Conservation (phyloP, 35 echinoderm and acorn worm genomes). For the Nesometra sesokonis region DNA sequence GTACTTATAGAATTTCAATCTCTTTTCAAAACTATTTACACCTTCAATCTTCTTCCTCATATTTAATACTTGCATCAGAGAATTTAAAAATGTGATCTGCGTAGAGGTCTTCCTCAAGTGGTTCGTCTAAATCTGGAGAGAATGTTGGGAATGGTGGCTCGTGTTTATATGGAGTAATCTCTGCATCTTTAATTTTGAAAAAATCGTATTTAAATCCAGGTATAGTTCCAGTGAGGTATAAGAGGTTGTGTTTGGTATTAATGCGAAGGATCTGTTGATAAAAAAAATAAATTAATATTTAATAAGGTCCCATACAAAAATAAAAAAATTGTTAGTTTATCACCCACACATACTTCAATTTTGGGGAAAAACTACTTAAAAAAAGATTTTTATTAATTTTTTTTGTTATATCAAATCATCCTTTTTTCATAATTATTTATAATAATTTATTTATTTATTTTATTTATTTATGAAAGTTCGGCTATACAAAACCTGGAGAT, state of each 20-base stretch:
- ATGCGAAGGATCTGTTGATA: conserved; percentile 67
- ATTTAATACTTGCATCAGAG: conserved; percentile 41
- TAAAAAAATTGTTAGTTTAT: too few relatives aligned
- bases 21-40: not conserved
- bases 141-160: conserved; percentile 74
- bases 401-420: too few relatives aligned
- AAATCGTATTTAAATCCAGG: conserved; percentile 44
- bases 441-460: too few relatives aligned
- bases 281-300: not conserved
- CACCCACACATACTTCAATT: too few relatives aligned
- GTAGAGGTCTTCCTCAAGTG: conserved; percentile 51
- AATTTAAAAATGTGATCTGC: conserved; percentile 33
- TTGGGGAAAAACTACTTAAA: too few relatives aligned
- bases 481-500: too few relatives aligned
- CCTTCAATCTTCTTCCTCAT: conserved; percentile 15
- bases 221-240: conserved; percentile 55
- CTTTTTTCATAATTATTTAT: too few relatives aligned
- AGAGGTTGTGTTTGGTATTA: conserved; percentile 84
- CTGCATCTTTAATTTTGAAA: conserved; percentile 63
- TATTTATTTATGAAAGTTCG: too few relatives aligned
- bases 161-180: not conserved
- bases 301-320: too few relatives aligned
- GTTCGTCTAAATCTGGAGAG: conserved; percentile 50
- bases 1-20: too few relatives aligned
- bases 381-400: too few relatives aligned